Percentiles rank a stretch among this genome's conserved stretches.
These are phyloP conservation scores for Melanotaenia boesemani DNA, from an alignment of 2,797 vertebrate species.

Conservation along the genomic window DNA sequence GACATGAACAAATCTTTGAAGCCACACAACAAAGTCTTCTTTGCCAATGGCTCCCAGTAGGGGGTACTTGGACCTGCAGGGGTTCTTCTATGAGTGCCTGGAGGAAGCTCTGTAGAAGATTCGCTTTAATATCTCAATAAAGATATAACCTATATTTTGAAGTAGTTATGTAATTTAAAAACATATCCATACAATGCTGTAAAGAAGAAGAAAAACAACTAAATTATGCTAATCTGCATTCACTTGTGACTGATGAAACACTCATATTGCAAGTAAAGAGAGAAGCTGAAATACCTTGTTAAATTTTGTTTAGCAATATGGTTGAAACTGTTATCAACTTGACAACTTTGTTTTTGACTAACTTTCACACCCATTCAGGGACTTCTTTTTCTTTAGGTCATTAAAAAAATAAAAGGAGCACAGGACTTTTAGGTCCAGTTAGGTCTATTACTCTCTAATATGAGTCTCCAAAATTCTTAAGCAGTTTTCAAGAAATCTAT, in stretches of 20 bases:
- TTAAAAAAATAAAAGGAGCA: no score
- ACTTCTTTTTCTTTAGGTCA: no score
- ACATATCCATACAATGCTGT: not conserved
- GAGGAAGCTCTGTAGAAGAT: no score
- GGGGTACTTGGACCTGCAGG: not conserved
- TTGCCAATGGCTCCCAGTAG: conserved; percentile 1
- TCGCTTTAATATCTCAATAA: conserved; percentile 6
- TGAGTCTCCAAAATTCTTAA: not conserved
- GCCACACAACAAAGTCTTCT: conserved; percentile 25
- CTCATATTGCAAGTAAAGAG: not conserved
- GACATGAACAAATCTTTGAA: conserved; percentile 49
- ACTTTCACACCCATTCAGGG: no score
- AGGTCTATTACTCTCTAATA: no score
- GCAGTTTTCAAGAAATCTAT: no score
- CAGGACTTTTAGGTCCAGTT: no score
- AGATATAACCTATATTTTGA: conserved; percentile 3
- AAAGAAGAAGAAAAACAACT: not conserved
- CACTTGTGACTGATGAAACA: not conserved
- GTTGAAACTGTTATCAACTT: no score
- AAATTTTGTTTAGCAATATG: no score
- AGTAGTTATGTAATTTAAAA: not conserved
- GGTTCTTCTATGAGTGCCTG: not conserved
- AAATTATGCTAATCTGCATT: not conserved
- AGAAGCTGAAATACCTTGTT: no score
- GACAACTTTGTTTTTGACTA: no score